Percentiles rank a stretch among this genome's conserved stretches.
phyloP scores from a whole-genome alignment of 2,888 invertebrate species.

The Omphaloscelis lunosa region DNA sequence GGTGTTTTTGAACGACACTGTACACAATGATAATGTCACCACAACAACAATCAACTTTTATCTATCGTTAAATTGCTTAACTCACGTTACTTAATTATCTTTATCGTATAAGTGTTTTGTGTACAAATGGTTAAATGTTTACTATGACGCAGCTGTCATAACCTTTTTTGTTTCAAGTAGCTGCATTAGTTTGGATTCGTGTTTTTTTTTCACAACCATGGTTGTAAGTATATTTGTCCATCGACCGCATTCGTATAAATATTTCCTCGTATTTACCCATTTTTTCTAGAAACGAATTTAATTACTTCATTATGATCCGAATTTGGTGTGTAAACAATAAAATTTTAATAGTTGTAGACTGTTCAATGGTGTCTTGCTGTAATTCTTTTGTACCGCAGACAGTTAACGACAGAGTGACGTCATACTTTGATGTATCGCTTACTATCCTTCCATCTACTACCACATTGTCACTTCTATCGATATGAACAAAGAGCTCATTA shows the following conservation, averaged over 20 bases:
- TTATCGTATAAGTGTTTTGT: slow-evolving; percentile 44
- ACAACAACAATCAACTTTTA: slow-evolving; percentile 47
- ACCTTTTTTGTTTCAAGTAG: slow-evolving; percentile 28
- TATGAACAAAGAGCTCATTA: slow-evolving; percentile 69
- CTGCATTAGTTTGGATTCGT: slow-evolving; percentile 8
- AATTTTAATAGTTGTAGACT: slow-evolving; percentile 12
- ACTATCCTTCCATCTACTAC: slow-evolving; percentile 61
- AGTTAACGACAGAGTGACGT: slow-evolving; percentile 46
- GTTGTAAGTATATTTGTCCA: not conserved
- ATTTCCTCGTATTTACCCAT: slow-evolving; percentile 1
- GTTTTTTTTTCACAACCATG: not conserved
- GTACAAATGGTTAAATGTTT: slow-evolving; percentile 41
- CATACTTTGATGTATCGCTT: slow-evolving; percentile 57
- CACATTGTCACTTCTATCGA: slow-evolving; percentile 65
- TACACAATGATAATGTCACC: slow-evolving; percentile 42
- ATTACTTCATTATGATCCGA: slow-evolving; percentile 37
- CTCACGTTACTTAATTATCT: slow-evolving; percentile 53
- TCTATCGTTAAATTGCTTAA: slow-evolving; percentile 48
- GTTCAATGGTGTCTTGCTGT: slow-evolving; percentile 36
- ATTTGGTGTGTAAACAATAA: slow-evolving; percentile 34
- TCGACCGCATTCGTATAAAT: not conserved
- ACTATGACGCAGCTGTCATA: slow-evolving; percentile 39
- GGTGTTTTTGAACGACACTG: slow-evolving; percentile 5
- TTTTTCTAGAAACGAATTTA: slow-evolving; percentile 24
- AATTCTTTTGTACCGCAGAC: slow-evolving; percentile 55